Conservation (phyloP, 2,797 vertebrate genomes). For the Syngnathus acus region DNA sequence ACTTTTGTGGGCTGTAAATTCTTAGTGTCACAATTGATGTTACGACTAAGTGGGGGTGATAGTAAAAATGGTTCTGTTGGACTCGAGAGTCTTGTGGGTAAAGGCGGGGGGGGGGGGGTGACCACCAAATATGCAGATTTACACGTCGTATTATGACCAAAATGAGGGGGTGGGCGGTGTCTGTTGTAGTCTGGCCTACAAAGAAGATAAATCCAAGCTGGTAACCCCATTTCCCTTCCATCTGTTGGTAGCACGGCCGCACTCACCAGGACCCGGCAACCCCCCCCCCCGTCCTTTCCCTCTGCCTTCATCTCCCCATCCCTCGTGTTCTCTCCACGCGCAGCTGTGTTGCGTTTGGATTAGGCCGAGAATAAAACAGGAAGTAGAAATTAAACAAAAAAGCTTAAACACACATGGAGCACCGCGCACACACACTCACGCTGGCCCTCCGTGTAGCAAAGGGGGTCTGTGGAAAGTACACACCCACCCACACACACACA, state of each 20-base stretch:
- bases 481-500: conserved; percentile 35
- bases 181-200: conserved; percentile 56
- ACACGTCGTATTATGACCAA: conserved; percentile 50
- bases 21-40: neutral
- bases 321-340: conserved; percentile 59
- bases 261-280: conserved; percentile 65
- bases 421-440: conserved; percentile 13
- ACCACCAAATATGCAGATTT: conserved; percentile 49
- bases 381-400: conserved; percentile 77
- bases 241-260: conserved; percentile 67
- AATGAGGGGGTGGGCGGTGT: conserved; percentile 24
- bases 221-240: conserved; percentile 67
- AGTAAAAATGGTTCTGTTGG: neutral
- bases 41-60: neutral
- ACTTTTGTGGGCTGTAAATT: neutral
- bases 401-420: conserved; percentile 53
- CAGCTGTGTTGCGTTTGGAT: conserved; percentile 80
- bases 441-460: conserved; percentile 6
- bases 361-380: conserved; percentile 77
- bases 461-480: conserved; percentile 22
- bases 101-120: neutral
- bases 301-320: conserved; percentile 51
- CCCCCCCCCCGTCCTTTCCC: conserved; percentile 35
- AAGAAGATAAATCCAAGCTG: conserved; percentile 60
- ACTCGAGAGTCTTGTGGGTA: neutral